Conservation (phyloP, 1,140 invertebrate genomes). For the Gonatopus flavifemur region DNA sequence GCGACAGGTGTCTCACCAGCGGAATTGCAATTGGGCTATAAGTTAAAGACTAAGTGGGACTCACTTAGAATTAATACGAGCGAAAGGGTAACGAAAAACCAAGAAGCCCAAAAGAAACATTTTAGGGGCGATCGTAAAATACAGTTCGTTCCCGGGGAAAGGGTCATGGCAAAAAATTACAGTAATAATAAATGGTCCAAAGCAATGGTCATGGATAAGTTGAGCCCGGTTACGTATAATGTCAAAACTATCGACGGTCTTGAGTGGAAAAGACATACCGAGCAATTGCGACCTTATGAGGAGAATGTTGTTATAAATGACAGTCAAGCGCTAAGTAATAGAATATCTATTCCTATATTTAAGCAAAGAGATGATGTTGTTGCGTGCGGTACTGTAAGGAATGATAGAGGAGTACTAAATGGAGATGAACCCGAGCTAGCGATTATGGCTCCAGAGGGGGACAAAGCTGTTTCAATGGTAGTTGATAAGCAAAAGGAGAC, state of each 20-base stretch:
- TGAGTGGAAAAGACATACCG: constrained; percentile 24
- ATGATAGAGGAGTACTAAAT: too few species aligned
- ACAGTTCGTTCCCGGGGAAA: constrained; percentile 10
- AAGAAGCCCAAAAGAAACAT: constrained; percentile 15
- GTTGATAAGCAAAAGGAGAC: too few species aligned
- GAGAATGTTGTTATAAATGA: too few species aligned
- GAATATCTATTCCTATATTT: background rate
- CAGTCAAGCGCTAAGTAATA: too few species aligned
- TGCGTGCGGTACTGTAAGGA: too few species aligned
- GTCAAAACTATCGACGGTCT: constrained; percentile 19
- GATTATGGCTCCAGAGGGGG: too few species aligned
- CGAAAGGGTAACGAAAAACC: constrained; percentile 8
- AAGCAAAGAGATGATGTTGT: too few species aligned
- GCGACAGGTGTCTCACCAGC: too few species aligned
- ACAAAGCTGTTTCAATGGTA: too few species aligned
- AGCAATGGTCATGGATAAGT: constrained; percentile 12
- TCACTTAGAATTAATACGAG: constrained; percentile 12
- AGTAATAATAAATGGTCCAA: constrained; percentile 20
- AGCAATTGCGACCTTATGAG: constrained; percentile 21
- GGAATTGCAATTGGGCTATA: constrained; percentile 14
- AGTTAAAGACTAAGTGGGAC: constrained; percentile 18
- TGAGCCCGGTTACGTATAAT: constrained; percentile 21
- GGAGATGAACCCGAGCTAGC: too few species aligned
- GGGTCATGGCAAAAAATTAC: constrained; percentile 24
- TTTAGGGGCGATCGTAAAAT: constrained; percentile 20